Base-by-base conservation (phyloP, 2,888 invertebrate genomes). In the Agrotis segetum region DNA sequence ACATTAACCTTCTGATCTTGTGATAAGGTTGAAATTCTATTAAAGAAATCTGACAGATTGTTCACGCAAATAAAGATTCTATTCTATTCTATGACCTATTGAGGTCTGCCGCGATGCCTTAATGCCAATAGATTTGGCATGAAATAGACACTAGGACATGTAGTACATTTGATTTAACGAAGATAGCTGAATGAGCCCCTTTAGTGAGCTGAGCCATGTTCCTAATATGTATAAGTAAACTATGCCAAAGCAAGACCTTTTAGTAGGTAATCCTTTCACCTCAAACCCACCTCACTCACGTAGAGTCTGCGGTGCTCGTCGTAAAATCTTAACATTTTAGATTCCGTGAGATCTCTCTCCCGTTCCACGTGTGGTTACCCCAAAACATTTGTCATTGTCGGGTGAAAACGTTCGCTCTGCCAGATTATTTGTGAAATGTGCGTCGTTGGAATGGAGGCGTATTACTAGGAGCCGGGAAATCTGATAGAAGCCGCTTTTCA, bases 351-450 rank as follows among this genome's bases (percentile, higher is more conserved):
- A 76, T 68, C 53, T 40, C 17, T 52, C 29, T 19, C 24, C 44
- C 59, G 47, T 29, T 24, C 56, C 34, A 29, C 56, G 79, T 72
- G 79, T 73, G 68, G 75, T 71, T 69, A 58, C 74, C 75, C 71
- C 46, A 71, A 59, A 24, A 75, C 74, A 81, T 84, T 81, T 75
- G 71, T 84, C 79, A 85, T 71, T 75, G 81, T 81, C 76, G 72
- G 40, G 24, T 52, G 70, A 81, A 78, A 77, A 74, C 73, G 67
- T 65, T 73, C 83, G 79, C 67, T 75, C 60, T 81, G 73, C 56
- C 59, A 63, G 53, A 78, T 75, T 75, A 83, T 83, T 83, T 78
- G 71, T 65, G 66, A 81, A 83, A 84, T 83, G 66, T 67, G 14
- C 66, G 59, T 52, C 63, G 29, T 64, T 49, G 69, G 63, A 82